Evolutionary conservation across 2,888 invertebrate genomes (phyloP), one percentile per base, ranked within the genome.

Genomic region (Thumatha senex): DNA sequence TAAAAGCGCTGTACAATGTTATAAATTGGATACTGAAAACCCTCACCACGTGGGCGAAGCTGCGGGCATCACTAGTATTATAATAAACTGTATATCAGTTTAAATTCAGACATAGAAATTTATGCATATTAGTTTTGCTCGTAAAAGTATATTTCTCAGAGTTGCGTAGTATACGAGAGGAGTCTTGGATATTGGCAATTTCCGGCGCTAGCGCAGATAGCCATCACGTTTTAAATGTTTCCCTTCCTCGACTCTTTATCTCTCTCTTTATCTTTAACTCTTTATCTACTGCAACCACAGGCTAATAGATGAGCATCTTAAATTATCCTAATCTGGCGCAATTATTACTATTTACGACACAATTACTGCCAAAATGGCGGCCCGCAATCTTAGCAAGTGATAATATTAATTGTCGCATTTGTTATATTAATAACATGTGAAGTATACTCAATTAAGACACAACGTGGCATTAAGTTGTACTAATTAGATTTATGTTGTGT

Each of bases 191-290:
- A 72, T 76, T 66, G 72, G 74, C 77, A 72, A 66, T 72, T 63
- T 71, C 71, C 69, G 69, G 61, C 58, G 57, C 55, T 49, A 67
- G 58, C 56, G 58, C 54, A 63, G 72, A 71, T 68, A 55, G n/a
- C 68, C 49, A 61, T 63, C 57, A 65, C 58, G 67, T 65, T 71
- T 63, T 63, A 61, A 70, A 77, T 63, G 53, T 66, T 67, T 73
- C 62, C 70, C 65, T 72, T 75, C 70, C 73, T 63, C 60, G 67
- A 52, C 40, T 46, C 51, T 67, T 67, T 68, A n/a, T n/a, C n/a
- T n/a, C n/a, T n/a, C n/a, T n/a, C n/a, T n/a, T n/a, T n/a, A n/a
- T n/a, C n/a, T n/a, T n/a, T n/a, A n/a, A n/a, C n/a, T 24, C 18
- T 5, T 5, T 24, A 24, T 24, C 18, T 24, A 4, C 5, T 24